A percentile compares a stretch with the other conserved stretches of the same genome.
Evolutionary conservation across 2,888 invertebrate species (phyloP).

Genomic region (Chrysomela aeneicollis): DNA sequence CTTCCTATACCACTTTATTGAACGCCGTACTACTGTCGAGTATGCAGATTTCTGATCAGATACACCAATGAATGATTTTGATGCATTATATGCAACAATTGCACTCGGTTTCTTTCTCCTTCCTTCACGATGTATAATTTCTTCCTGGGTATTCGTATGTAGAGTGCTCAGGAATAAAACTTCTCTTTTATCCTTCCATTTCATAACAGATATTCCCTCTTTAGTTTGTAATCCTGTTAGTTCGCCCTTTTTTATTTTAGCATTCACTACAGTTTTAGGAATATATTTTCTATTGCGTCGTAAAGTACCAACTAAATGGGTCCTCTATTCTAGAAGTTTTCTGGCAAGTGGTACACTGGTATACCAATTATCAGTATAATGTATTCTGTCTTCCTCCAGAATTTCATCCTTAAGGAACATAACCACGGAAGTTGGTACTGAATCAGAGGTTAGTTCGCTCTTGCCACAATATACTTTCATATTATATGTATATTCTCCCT

Average conservation of each 20-base stretch:
- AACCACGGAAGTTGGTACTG: conserved; percentile 1
- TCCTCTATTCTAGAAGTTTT: background rate
- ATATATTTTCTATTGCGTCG: conserved; percentile 6
- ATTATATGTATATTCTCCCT: conserved; percentile 5
- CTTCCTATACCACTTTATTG: conserved; percentile 6
- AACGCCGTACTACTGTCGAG: conserved; percentile 4
- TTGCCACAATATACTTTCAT: conserved; percentile 15
- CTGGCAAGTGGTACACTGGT: conserved; percentile 2
- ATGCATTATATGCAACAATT: conserved; percentile 1
- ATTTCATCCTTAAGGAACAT: conserved; percentile 7
- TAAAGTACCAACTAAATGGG: conserved; percentile 12
- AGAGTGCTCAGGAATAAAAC: conserved; percentile 2
- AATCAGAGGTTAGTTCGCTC: conserved; percentile 1
- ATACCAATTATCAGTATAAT: conserved; percentile 1
- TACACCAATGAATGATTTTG: conserved; percentile 3
- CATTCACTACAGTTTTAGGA: conserved; percentile 11
- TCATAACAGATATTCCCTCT: conserved; percentile 11
- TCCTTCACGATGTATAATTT: conserved; percentile 6
- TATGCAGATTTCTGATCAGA: conserved; percentile 7
- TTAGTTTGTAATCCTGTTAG: conserved; percentile 12
- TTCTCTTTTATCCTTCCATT: conserved; percentile 3
- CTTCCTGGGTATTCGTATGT: background rate
- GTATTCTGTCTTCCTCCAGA: background rate
- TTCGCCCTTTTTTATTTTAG: conserved; percentile 22
- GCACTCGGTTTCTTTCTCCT: background rate